phyloP scores from a whole-genome alignment of 2,888 invertebrate species.

The Rhagonycha lutea region DNA sequence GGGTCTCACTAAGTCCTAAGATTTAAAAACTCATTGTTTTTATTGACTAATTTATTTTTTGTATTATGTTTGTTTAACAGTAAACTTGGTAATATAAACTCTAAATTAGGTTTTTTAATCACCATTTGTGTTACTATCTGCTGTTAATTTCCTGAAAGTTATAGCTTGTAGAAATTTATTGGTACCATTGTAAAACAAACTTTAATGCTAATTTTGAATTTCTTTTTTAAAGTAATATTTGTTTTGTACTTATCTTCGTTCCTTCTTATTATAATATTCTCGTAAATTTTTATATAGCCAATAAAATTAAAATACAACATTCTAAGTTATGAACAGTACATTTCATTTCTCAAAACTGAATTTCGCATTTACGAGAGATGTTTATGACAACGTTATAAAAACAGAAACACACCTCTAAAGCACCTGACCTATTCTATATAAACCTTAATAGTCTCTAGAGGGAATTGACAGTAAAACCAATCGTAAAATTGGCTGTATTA shows the following conservation, averaged over 20 bases:
- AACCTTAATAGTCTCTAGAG: constrained; percentile 48
- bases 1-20: background rate
- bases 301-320: constrained; percentile 8
- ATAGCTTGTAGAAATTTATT: constrained; percentile 15
- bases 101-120: constrained; percentile 28
- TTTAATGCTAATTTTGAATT: constrained; percentile 16
- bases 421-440: constrained; percentile 50
- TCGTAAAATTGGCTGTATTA: constrained; percentile 46
- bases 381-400: constrained; percentile 48
- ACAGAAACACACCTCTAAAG: constrained; percentile 38
- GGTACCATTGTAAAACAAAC: constrained; percentile 11
- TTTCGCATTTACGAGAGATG: constrained; percentile 41
- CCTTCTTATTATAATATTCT: constrained; percentile 4
- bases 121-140: constrained; percentile 23
- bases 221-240: constrained; percentile 14
- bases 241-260: constrained; percentile 6
- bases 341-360: constrained; percentile 26
- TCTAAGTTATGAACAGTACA: constrained; percentile 6
- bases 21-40: constrained; percentile 24
- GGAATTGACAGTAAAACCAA: constrained; percentile 51
- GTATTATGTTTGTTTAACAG: constrained; percentile 20
- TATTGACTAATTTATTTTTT: constrained; percentile 27
- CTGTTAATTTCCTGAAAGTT: constrained; percentile 24
- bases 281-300: constrained; percentile 4
- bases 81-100: constrained; percentile 21